Percentiles rank a stretch among this genome's conserved stretches.
Conservation (phyloP, 2,113 vertebrate genomes). For the Cricetomys ansorgei region DNA sequence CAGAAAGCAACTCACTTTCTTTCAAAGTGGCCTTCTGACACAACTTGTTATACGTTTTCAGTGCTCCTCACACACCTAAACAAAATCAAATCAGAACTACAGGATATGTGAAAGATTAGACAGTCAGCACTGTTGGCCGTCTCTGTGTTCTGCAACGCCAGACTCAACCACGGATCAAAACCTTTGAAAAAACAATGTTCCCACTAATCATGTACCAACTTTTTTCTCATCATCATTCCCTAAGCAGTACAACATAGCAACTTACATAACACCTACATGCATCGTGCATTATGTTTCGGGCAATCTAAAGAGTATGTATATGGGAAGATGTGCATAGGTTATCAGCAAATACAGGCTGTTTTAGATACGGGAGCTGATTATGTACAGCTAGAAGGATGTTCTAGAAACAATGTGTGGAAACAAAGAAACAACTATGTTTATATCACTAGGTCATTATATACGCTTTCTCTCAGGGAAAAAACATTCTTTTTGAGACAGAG, state of each 20-base stretch:
- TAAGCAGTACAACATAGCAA: not conserved
- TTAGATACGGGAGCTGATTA: not conserved
- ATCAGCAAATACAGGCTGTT: not conserved
- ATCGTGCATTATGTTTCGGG: not conserved
- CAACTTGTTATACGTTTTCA: not conserved
- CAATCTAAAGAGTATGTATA: not conserved
- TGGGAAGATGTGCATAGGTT: not conserved
- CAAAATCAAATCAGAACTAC: not conserved
- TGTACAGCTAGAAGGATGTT: not conserved
- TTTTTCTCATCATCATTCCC: not conserved
- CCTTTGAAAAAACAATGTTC: not conserved
- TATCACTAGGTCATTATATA: not conserved
- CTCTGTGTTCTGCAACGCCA: not conserved
- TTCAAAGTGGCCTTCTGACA: not conserved
- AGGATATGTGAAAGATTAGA: not conserved
- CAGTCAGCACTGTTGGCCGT: not conserved
- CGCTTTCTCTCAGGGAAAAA: conserved; percentile 5
- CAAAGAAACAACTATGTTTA: not conserved
- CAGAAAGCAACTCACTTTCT: not conserved
- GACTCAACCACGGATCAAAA: not conserved
- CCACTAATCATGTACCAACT: not conserved
- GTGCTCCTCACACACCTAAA: not conserved
- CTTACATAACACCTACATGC: not conserved
- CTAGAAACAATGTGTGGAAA: not conserved
- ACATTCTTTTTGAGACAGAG: not conserved